Base-by-base conservation (phyloP, 2,113 vertebrate species). In the Neogobius melanostomus region DNA sequence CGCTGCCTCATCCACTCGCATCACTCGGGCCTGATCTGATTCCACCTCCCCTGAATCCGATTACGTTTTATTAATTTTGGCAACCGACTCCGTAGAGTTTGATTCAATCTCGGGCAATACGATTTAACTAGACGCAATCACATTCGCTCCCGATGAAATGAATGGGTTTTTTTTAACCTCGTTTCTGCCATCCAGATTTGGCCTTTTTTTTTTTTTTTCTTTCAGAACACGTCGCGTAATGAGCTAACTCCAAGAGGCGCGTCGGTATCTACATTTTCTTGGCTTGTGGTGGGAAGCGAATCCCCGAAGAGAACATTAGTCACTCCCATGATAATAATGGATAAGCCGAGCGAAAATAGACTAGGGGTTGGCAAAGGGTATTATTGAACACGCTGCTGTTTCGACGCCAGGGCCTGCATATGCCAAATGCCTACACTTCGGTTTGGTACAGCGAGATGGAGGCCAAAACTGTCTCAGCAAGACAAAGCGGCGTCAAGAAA, bases 31-130 rank as follows among this genome's bases (percentile, higher is more conserved):
- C 80, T 87, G 78, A 88, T 87, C 81, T 76, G 72, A 84, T 88
- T 90, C 76, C 77, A 73, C 82, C 77, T 65, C 65, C 65, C 82
- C 85, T 82, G 83, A 84, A 88, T 86, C 88, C 82, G 71, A 88
- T 90, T 90, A 87, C 87, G 66, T 88, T 88, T 89, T 67, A 89
- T 89, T 90, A 87, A 91, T 90, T 88, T 86, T 85, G 86, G 79
- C 85, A 82, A 44, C 82, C 60, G 74, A 88, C 88, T 83, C 81
- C 72, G 57, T 76, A 52, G 70, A 82, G 80, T 77, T 87, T 70
- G 82, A 88, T 83, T 85, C 82, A 66, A 83, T 88, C 81, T 75
- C 68, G 62, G 66, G 61, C 72, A 79, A 87, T 82, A 77, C 88
- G 80, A 78, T 91, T 88, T 86, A 81, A 90, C 81, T 47, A 70